Evolutionary conservation across 2,888 invertebrate species (phyloP).

Genomic region (Caenorhabditis uteleia): DNA sequence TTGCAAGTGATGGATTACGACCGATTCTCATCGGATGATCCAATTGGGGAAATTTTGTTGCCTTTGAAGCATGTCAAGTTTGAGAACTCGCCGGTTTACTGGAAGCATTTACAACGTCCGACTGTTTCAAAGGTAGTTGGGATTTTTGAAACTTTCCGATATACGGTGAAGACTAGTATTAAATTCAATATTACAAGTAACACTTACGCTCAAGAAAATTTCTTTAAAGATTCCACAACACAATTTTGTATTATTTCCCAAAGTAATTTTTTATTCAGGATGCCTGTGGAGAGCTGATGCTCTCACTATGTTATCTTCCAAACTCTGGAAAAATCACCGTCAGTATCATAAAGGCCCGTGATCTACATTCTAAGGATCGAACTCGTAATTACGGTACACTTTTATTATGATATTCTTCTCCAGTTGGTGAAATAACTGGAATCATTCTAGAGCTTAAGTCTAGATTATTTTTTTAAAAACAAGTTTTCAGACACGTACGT

Average conservation of each 20-base stretch:
- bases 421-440: too few relatives aligned
- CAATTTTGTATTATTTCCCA: neutral
- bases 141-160: neutral
- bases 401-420: too few relatives aligned
- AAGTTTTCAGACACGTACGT: constrained; percentile 67
- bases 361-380: constrained; percentile 77
- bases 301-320: constrained; percentile 90
- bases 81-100: constrained; percentile 67
- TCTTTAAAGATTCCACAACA: neutral
- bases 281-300: constrained; percentile 89
- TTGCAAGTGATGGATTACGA: constrained; percentile 68
- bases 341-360: constrained; percentile 87
- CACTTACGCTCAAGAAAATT: neutral
- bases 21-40: constrained; percentile 67
- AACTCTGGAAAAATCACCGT: constrained; percentile 88
- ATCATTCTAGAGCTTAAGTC: too few relatives aligned
- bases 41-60: constrained; percentile 68
- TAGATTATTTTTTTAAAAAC: too few relatives aligned
- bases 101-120: constrained; percentile 68
- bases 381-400: constrained; percentile 37
- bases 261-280: constrained; percentile 70
- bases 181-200: too few relatives aligned
- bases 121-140: constrained; percentile 61
- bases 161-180: too few relatives aligned
- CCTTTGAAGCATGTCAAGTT: constrained; percentile 68